A percentile compares a stretch with the other conserved stretches of the same genome.
Evolutionary conservation across 2,888 invertebrate genomes (phyloP).

Genomic region (Pecten maximus): DNA sequence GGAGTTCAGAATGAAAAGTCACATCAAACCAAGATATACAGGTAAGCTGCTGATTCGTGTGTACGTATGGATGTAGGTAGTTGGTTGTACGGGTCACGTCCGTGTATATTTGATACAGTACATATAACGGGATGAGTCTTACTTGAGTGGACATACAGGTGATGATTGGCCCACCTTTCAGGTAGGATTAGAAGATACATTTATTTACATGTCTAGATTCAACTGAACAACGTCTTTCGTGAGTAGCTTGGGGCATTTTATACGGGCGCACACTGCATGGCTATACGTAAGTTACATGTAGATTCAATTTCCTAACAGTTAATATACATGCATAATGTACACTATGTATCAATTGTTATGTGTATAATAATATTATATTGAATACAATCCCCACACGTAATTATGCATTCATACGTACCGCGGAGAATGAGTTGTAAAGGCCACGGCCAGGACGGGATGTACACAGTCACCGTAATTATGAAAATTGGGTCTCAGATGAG

Average conservation of each 20-base stretch:
- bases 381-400: too few species aligned
- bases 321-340: not conserved
- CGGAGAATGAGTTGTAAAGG: too few species aligned
- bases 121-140: not conserved
- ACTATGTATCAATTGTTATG: not conserved
- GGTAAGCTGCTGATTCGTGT: not conserved
- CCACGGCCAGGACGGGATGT: too few species aligned
- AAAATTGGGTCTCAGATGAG: too few species aligned
- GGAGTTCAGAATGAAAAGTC: conserved; percentile 10
- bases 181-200: not conserved
- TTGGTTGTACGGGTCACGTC: not conserved
- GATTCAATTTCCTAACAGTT: too few species aligned
- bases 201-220: not conserved
- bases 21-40: not conserved
- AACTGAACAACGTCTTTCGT: not conserved
- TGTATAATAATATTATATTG: too few species aligned
- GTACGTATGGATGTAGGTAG: not conserved
- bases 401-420: too few species aligned
- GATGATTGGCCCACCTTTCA: not conserved
- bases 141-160: not conserved
- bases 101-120: not conserved
- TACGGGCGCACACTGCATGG: not conserved
- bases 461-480: too few species aligned
- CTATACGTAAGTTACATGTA: not conserved
- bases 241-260: not conserved